Conservation (phyloP, 2,888 invertebrate species). For the Pheosia gnoma region DNA sequence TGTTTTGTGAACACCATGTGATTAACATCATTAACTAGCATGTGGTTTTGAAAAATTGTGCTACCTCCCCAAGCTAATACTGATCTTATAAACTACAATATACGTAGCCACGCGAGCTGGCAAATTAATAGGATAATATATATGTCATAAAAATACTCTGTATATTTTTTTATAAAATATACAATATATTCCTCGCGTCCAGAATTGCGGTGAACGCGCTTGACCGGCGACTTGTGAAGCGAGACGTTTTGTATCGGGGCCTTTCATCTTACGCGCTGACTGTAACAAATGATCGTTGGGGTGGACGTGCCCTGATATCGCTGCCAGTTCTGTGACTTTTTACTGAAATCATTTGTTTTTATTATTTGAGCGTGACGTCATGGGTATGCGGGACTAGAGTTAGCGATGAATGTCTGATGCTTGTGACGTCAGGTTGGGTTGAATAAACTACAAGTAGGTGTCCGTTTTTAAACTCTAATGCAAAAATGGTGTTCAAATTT, state of each 20-base stretch:
- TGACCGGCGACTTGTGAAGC: conserved; percentile 73
- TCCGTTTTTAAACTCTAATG: too few species aligned
- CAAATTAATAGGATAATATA: too few species aligned
- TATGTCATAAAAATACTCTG: too few species aligned
- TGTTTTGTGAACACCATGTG: too few species aligned
- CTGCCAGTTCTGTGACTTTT: conserved; percentile 44
- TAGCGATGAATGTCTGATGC: background rate
- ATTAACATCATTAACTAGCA: too few species aligned
- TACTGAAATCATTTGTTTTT: conserved; percentile 42
- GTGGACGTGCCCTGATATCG: conserved; percentile 37
- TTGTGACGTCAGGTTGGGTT: background rate
- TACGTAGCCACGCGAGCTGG: too few species aligned
- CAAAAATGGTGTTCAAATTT: too few species aligned
- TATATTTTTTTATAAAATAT: too few species aligned
- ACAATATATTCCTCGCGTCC: too few species aligned
- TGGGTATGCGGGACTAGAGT: conserved; percentile 9
- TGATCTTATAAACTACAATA: too few species aligned
- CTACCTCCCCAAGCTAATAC: too few species aligned
- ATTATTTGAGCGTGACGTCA: conserved; percentile 28
- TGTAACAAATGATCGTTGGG: conserved; percentile 71
- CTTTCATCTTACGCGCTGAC: conserved; percentile 77
- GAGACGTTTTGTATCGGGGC: conserved; percentile 69
- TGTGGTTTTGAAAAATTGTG: too few species aligned
- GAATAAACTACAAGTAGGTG: background rate
- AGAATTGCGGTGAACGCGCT: conserved; percentile 34